A percentile compares a stretch with the other conserved stretches of the same genome.
Evolutionary conservation across 2,888 invertebrate genomes (phyloP).

Genomic region (Mechanitis messenoides): DNA sequence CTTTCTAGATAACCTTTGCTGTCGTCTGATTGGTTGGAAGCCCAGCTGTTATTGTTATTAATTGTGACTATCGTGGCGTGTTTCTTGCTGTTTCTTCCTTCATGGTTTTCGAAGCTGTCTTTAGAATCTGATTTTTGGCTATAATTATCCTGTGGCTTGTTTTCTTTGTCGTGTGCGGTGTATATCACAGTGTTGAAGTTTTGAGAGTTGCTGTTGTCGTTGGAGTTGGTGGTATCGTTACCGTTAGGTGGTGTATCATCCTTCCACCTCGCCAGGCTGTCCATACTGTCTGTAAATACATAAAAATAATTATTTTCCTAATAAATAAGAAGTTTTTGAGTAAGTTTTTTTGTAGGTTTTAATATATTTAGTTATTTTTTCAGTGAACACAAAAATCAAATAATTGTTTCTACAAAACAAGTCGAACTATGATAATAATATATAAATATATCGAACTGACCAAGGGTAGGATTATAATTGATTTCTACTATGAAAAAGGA

Average conservation of each 20-base stretch:
- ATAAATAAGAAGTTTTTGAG: no score
- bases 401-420: no score
- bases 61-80: constrained; percentile 71
- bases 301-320: no score
- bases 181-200: constrained; percentile 72
- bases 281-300: constrained; percentile 65
- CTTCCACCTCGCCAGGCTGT: constrained; percentile 73
- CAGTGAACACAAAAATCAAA: no score
- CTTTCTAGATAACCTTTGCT: constrained; percentile 70
- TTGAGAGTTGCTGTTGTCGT: constrained; percentile 57
- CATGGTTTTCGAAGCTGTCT: constrained; percentile 50
- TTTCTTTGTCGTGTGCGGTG: constrained; percentile 58
- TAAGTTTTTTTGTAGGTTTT: no score
- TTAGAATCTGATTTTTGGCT: constrained; percentile 45
- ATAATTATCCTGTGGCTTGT: constrained; percentile 49
- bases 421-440: no score
- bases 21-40: constrained; percentile 70
- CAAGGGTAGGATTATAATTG: no score
- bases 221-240: constrained; percentile 65
- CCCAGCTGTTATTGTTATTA: constrained; percentile 71
- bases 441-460: no score
- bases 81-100: constrained; percentile 56
- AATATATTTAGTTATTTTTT: no score
- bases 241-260: constrained; percentile 74
- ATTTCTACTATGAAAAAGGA: no score